Conservation (phyloP, 2,888 invertebrate genomes). For the Hypena proboscidalis region DNA sequence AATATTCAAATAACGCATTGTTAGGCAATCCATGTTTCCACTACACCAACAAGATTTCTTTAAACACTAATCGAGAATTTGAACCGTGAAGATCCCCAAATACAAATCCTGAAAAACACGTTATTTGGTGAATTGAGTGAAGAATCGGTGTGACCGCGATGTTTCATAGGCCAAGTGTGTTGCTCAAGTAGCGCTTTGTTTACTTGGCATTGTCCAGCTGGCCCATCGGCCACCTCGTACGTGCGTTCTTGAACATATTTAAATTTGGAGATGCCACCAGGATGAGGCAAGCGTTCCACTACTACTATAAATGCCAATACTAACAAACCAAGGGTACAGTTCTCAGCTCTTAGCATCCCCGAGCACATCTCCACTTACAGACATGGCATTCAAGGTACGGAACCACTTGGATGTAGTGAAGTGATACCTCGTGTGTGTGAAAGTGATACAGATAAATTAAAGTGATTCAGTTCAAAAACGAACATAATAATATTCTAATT, state of each 20-base stretch:
- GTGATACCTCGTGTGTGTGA: slow-evolving; percentile 50
- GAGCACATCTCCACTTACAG: slow-evolving; percentile 65
- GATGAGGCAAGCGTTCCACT: slow-evolving; percentile 75
- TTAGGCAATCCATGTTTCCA: slow-evolving; percentile 34
- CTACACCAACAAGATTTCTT: slow-evolving; percentile 43
- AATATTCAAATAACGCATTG: slow-evolving; percentile 24
- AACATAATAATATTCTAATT: too few relatives aligned
- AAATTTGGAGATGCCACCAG: slow-evolving; percentile 84
- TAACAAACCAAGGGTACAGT: slow-evolving; percentile 73
- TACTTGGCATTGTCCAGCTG: slow-evolving; percentile 78
- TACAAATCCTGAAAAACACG: slow-evolving; percentile 53
- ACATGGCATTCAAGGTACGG: slow-evolving; percentile 82
- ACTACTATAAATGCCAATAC: slow-evolving; percentile 76
- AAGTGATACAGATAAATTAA: slow-evolving; percentile 27
- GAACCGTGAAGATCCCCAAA: slow-evolving; percentile 53
- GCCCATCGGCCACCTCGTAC: slow-evolving; percentile 71
- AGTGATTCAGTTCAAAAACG: too few relatives aligned
- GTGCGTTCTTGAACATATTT: slow-evolving; percentile 85
- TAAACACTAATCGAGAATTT: slow-evolving; percentile 34
- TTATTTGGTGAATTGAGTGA: slow-evolving; percentile 55
- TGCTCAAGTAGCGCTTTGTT: slow-evolving; percentile 80
- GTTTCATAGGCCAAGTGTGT: slow-evolving; percentile 69
- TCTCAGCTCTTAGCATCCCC: slow-evolving; percentile 70
- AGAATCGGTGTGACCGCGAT: slow-evolving; percentile 72
- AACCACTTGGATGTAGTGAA: slow-evolving; percentile 55